Percentiles rank a stretch among this genome's conserved stretches.
phyloP scores from a whole-genome alignment of 2,113 vertebrate genomes.

The Anolis sagrei region DNA sequence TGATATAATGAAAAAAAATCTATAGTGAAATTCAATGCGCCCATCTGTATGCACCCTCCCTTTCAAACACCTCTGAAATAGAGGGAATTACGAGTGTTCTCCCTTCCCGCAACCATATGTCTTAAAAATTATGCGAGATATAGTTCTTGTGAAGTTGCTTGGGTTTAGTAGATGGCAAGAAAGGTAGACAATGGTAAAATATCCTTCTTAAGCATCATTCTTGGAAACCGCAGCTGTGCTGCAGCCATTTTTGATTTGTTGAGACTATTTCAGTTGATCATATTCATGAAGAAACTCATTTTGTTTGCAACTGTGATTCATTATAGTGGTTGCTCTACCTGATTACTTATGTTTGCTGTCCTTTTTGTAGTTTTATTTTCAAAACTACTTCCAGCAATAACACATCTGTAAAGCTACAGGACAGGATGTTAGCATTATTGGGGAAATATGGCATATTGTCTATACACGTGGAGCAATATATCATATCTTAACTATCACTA shows the following conservation, averaged over 20 bases:
- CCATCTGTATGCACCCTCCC: background rate
- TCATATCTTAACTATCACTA: conserved; percentile 13
- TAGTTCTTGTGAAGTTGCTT: conserved; percentile 39
- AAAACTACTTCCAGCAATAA: conserved; percentile 32
- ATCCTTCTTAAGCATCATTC: conserved; percentile 39
- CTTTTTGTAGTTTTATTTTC: background rate
- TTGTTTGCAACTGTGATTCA: conserved; percentile 58
- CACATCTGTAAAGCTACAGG: background rate
- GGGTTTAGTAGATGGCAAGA: conserved; percentile 36
- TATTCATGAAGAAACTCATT: conserved; percentile 50
- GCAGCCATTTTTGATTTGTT: conserved; percentile 61
- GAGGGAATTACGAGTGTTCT: background rate
- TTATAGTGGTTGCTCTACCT: conserved; percentile 42
- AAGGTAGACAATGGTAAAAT: conserved; percentile 49
- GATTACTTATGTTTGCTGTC: conserved; percentile 18
- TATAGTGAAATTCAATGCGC: background rate
- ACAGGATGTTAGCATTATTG: conserved; percentile 28
- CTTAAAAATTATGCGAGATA: background rate
- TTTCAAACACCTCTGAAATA: conserved; percentile 6
- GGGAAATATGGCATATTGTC: conserved; percentile 16
- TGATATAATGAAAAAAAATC: no score
- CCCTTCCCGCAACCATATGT: background rate
- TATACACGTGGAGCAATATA: conserved; percentile 23
- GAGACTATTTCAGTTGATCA: conserved; percentile 49
- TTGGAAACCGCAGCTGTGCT: background rate